A percentile compares a stretch with the other conserved stretches of the same genome.
Evolutionary conservation across 35 echinoderm and acorn worm species (phyloP).

Genomic region (Heliocidaris tuberculata): DNA sequence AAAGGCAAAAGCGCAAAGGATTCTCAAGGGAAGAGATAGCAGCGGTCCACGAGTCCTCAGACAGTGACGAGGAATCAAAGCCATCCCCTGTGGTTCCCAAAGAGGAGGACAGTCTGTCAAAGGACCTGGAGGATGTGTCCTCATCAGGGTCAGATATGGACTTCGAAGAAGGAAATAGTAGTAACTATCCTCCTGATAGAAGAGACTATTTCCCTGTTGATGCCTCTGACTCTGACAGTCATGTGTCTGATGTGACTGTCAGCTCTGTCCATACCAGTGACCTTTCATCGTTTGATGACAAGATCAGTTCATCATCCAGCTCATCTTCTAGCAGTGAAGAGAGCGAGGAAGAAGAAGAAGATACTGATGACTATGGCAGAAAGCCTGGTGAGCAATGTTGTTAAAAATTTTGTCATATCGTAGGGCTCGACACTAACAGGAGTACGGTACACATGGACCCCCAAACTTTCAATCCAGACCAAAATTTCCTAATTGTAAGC

Average conservation of each 20-base stretch:
- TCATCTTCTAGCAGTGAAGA: conserved; percentile 55
- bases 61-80: background rate
- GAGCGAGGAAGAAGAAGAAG: conserved; percentile 71
- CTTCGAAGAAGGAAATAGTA: background rate
- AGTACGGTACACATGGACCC: background rate
- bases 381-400: background rate
- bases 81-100: background rate
- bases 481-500: background rate
- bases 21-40: background rate
- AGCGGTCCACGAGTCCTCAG: background rate
- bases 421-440: no score
- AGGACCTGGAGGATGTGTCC: conserved; percentile 8
- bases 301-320: conserved; percentile 78
- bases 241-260: conserved; percentile 94
- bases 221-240: conserved; percentile 64
- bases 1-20: background rate
- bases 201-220: conserved; percentile 44
- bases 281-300: conserved; percentile 91
- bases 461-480: background rate
- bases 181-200: background rate
- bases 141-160: conserved; percentile 9
- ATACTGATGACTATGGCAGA: conserved; percentile 35
- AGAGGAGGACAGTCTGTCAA: background rate
- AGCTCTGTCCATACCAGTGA: conserved; percentile 99
- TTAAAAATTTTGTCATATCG: background rate